Evolutionary conservation across 1,140 invertebrate species (phyloP).

Genomic region (Periplaneta americana): DNA sequence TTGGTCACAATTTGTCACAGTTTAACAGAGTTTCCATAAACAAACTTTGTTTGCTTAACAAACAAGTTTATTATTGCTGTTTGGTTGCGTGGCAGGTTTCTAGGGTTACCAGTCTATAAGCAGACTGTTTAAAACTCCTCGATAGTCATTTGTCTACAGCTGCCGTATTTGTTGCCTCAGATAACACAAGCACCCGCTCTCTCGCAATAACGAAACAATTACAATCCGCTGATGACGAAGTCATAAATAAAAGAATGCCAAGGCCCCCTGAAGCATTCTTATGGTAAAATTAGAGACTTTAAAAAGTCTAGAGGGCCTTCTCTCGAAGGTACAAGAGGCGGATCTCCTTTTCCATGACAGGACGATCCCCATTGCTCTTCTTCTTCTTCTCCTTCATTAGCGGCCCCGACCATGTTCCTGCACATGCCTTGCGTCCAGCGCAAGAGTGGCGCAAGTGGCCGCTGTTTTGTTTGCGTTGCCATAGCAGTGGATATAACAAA

Average conservation of each 20-base stretch:
- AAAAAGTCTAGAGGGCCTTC: background rate
- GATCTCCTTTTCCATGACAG: background rate
- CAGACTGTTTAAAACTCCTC: too few species aligned
- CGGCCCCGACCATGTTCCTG: background rate
- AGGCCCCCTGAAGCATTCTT: background rate
- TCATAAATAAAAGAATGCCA: background rate
- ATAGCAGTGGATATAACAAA: background rate
- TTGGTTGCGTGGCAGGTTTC: too few species aligned
- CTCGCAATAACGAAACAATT: background rate
- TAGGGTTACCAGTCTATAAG: too few species aligned
- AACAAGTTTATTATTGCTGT: too few species aligned
- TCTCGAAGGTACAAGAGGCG: background rate
- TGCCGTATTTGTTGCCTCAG: background rate
- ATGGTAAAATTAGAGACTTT: background rate
- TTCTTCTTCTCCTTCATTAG: background rate
- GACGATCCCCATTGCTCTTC: background rate
- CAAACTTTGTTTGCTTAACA: too few species aligned
- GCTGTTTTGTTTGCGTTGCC: background rate
- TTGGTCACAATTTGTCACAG: too few species aligned
- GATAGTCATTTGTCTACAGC: background rate
- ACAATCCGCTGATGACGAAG: background rate
- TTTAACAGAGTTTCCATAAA: too few species aligned
- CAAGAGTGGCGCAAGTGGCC: background rate
- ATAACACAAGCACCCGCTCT: background rate
- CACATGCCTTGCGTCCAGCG: background rate